Base-by-base conservation (phyloP, 2,797 vertebrate species). In the Prunella strophiata region DNA sequence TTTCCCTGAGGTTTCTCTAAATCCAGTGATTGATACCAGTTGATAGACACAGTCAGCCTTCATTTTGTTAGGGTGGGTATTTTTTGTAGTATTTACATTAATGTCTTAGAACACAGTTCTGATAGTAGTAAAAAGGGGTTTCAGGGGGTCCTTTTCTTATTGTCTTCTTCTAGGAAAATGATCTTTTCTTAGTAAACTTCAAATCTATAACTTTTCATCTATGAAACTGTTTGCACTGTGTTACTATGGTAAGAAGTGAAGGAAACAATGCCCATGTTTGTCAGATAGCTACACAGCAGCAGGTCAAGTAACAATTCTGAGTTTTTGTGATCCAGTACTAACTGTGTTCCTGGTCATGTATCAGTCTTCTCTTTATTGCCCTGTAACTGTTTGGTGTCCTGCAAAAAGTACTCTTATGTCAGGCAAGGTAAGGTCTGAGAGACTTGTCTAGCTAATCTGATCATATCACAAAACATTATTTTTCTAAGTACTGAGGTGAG, bases 121-220 rank as follows among this genome's bases (percentile, higher is more conserved):
- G 14, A 42, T 18, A 65, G 45, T 18, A 85, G 13, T 21, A 47
- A 67, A 85, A 84, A 84, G 6, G 5, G 2, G 29, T 73, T 83
- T 7, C 26, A n/a, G 7, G 4, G 13, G 2, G 0, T 4, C 5
- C 4, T 67, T 78, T 79, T 51, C 9, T 15, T 67, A 13, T 51
- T 1, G 3, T 29, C 13, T 36, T 57, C 48, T 76, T 27, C 16
- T 42, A 75, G 9, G 10, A 59, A 78, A 87, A 40, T 1, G 0
- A 16, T 57, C 4, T 71, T 81, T 74, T 30, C 25, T 72, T 61
- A 48, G 27, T 29, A 26, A 10, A 19, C 25, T 68, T 85, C 27
- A 61, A 45, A 32, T 45, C 63, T 42, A 8, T 16, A 34, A 36
- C 14, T 51, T 65, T 85, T 88, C 4, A 11, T 38, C 22, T 72